Evolutionary conservation across 2,888 invertebrate species (phyloP).

Genomic region (Metallyticus violacea): DNA sequence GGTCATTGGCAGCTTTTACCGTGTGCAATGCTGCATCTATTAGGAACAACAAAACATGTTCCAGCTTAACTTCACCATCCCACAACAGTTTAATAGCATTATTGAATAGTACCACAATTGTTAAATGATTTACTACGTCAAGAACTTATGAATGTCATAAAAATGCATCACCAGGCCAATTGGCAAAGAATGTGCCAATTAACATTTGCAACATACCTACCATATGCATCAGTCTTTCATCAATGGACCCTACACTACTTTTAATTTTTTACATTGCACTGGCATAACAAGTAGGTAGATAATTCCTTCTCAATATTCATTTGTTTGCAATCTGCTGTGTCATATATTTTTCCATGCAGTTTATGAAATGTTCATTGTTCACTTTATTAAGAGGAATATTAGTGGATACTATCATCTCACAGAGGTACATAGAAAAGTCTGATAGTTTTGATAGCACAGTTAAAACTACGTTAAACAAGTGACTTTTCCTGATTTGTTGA

Average conservation of each 20-base stretch:
- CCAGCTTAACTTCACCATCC: no score
- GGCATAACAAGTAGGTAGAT: not conserved
- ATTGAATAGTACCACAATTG: no score
- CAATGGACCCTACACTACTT: not conserved
- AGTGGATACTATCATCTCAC: not conserved
- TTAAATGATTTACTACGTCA: not conserved
- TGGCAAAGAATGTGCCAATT: no score
- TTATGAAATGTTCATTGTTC: not conserved
- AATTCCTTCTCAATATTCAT: not conserved
- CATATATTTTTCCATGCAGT: not conserved
- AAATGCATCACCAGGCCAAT: not conserved
- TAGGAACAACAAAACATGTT: no score
- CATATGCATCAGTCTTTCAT: not conserved
- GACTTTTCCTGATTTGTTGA: no score
- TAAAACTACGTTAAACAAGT: no score
- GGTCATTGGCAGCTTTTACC: constrained; percentile 36
- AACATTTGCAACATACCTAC: not conserved
- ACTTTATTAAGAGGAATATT: not conserved
- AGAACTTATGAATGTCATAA: not conserved
- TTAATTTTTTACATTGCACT: not conserved
- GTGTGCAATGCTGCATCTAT: constrained; percentile 38
- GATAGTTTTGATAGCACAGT: no score
- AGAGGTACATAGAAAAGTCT: no score
- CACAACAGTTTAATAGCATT: no score
- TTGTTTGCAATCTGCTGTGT: not conserved